Base-by-base conservation (phyloP, 1,140 invertebrate genomes). In the Bombus fervidus region DNA sequence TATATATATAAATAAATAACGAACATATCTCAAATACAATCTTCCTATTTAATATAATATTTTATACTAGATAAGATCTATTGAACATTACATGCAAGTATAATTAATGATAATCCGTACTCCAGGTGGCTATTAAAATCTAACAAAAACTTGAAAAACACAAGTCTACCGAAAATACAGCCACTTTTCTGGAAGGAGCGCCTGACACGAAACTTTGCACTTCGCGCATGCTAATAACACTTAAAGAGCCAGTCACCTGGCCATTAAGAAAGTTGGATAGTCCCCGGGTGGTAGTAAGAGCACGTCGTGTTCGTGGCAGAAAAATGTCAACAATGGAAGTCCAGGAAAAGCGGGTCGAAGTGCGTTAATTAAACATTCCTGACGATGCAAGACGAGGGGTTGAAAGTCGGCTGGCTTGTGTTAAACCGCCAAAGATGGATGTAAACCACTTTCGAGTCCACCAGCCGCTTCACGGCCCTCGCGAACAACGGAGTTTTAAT, bases 341-440 rank as follows among this genome's bases (percentile, higher is more conserved):
- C 80, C 72, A 77, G 88, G 76, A 84, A 80, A 81, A 89, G 74
- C 81, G 77, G 85, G 81, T 87, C 88, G 88, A 90, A 87, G 89
- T 89, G 88, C 89, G 89, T 90, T 90, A 89, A 90, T 90, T 90
- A 90, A 90, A 90, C 88, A 90, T 90, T 90, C 87, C 81, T 87
- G 81, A 77, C 87, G 68, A 73, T 76, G 89, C 64, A 79, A 74
- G 72, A 53, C 66, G 57, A 86, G 37, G 86, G 87, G 75, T 53
- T 86, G 77, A 72, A 57, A 73, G 69, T 75, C 87, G 82, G 72
- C 43, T 81, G 75, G 34, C 57, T 39, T 59, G 53, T 53, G 37
- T 78, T 77, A 82, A 89, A 78, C 84, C 83, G 59, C 80, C 73
- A 80, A 81, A 66, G 41, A 84, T 68, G 64, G 66, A 87, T 89